Conservation (phyloP, 2,888 invertebrate genomes). For the Leptopilina drosophilae region DNA sequence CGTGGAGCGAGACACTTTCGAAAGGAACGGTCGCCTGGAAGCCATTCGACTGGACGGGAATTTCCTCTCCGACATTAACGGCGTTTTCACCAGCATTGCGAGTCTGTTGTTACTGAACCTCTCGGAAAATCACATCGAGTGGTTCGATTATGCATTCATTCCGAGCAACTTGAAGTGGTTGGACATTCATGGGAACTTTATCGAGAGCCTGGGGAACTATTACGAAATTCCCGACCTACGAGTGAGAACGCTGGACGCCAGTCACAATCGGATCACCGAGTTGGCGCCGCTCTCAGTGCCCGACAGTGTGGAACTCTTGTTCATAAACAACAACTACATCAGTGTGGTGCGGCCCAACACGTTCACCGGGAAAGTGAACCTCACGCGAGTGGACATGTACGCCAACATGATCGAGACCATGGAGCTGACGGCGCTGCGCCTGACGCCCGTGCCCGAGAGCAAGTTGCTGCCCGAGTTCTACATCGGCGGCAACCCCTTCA, state of each 20-base stretch:
- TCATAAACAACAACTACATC: constrained; percentile 93
- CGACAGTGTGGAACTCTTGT: constrained; percentile 90
- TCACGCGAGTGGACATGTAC: constrained; percentile 93
- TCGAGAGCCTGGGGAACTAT: constrained; percentile 92
- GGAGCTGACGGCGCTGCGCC: constrained; percentile 88
- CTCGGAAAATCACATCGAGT: constrained; percentile 93
- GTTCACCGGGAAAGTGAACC: constrained; percentile 89
- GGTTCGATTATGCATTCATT: constrained; percentile 96
- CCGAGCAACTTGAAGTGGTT: constrained; percentile 93
- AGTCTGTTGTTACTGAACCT: constrained; percentile 92
- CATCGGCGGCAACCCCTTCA: constrained; percentile 94
- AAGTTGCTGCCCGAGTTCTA: constrained; percentile 92
- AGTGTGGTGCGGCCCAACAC: constrained; percentile 89
- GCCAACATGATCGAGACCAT: constrained; percentile 91
- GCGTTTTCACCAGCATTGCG: constrained; percentile 91
- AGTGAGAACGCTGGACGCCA: constrained; percentile 91
- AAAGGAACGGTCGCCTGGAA: constrained; percentile 88
- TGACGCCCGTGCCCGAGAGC: constrained; percentile 85
- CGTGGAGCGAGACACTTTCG: constrained; percentile 91
- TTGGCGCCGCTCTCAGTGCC: constrained; percentile 91
- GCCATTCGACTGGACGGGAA: constrained; percentile 93
- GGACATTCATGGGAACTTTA: constrained; percentile 93
- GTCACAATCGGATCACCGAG: constrained; percentile 91
- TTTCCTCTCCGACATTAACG: constrained; percentile 92
- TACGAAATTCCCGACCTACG: constrained; percentile 84